Evolutionary conservation across 2,888 invertebrate species (phyloP).

Genomic region (Acanthosoma haemorrhoidale): DNA sequence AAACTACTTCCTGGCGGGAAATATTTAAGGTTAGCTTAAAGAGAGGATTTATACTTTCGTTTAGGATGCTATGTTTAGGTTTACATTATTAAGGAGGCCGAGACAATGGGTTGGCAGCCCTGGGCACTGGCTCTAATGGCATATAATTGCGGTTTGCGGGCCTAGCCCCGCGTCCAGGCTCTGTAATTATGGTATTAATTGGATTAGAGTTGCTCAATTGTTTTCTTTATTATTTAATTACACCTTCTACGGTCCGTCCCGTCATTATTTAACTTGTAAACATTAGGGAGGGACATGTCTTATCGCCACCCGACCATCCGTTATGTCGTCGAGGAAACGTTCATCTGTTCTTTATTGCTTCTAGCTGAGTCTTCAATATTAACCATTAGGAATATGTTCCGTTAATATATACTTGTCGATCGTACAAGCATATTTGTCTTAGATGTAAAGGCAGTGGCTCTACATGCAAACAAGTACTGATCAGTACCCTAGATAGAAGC

Average conservation of each 20-base stretch:
- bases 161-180: background rate
- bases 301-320: too few relatives aligned
- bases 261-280: background rate
- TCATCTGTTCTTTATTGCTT: too few relatives aligned
- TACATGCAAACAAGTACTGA: too few relatives aligned
- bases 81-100: background rate
- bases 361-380: too few relatives aligned
- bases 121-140: conserved; percentile 9
- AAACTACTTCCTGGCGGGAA: too few relatives aligned
- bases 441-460: too few relatives aligned
- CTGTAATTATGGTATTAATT: conserved; percentile 10
- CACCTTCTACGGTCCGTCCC: background rate
- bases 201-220: conserved; percentile 6
- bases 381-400: too few relatives aligned
- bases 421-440: too few relatives aligned
- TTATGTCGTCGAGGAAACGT: too few relatives aligned
- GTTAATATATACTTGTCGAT: too few relatives aligned
- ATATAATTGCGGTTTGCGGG: conserved; percentile 1
- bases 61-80: background rate
- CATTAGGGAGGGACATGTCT: too few relatives aligned
- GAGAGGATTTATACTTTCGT: background rate
- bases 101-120: conserved; percentile 4
- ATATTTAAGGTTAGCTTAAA: background rate
- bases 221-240: conserved; percentile 14
- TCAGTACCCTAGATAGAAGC: too few relatives aligned